phyloP scores from a whole-genome alignment of 2,113 vertebrate species.

The Willisornis vidua region DNA sequence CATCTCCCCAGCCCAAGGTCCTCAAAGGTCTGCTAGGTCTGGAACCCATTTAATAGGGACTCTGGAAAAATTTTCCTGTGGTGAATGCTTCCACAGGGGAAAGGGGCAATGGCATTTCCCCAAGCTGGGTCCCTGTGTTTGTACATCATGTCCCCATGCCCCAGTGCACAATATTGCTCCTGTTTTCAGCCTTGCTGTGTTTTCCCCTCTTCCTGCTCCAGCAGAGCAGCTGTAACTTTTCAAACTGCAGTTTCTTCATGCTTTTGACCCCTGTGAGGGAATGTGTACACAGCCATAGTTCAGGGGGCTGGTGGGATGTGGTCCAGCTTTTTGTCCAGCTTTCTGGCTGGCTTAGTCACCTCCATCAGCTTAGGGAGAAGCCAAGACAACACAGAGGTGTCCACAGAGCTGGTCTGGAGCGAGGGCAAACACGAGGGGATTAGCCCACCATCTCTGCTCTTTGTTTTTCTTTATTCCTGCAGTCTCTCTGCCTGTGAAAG shows the following conservation, averaged over 20 bases:
- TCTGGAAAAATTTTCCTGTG: not conserved
- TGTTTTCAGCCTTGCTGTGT: not conserved
- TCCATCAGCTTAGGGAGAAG: not conserved
- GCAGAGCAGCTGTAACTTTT: slow-evolving; percentile 28
- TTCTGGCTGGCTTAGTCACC: not conserved
- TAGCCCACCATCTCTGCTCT: not conserved
- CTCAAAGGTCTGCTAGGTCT: not conserved
- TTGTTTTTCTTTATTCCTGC: not conserved
- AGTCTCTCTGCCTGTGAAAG: not conserved
- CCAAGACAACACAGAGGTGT: rapidly evolving
- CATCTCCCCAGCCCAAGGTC: not conserved
- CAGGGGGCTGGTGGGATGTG: not conserved
- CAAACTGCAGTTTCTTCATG: not conserved
- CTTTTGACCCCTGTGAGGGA: not conserved
- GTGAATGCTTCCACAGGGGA: not conserved
- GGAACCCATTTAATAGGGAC: not conserved
- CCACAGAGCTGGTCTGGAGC: not conserved
- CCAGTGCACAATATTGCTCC: rapidly evolving
- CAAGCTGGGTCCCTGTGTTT: rapidly evolving
- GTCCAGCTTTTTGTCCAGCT: not conserved
- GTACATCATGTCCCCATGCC: rapidly evolving
- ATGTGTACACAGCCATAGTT: not conserved
- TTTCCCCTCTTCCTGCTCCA: not conserved
- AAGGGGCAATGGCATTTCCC: not conserved
- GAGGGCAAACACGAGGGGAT: not conserved